These are phyloP conservation scores for Panthera tigris DNA, from an alignment of 2,113 vertebrate genomes.

Conservation along the genomic window DNA sequence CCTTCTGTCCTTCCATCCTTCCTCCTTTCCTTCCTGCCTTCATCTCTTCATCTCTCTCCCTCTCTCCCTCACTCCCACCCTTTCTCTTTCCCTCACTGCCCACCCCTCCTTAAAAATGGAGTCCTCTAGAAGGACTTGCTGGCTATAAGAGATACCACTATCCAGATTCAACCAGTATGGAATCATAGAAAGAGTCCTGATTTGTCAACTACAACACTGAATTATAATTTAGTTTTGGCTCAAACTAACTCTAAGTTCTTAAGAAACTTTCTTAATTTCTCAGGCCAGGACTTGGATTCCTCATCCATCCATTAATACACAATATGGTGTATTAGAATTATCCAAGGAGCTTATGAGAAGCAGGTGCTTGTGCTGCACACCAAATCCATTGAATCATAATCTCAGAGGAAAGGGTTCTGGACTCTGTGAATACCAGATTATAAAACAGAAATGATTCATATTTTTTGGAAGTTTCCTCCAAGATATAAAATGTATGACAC, in stretches of 20 bases:
- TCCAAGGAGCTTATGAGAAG: neutral
- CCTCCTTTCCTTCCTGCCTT: too few species aligned
- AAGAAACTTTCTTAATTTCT: neutral
- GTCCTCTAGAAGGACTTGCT: neutral
- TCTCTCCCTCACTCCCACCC: too few species aligned
- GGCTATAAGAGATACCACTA: neutral
- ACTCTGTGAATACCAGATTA: neutral
- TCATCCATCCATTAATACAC: neutral
- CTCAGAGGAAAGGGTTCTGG: neutral
- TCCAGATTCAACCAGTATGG: neutral
- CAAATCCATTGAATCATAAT: neutral
- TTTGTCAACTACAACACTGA: neutral
- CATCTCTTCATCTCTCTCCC: neutral
- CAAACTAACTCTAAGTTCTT: neutral
- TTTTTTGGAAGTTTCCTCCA: neutral
- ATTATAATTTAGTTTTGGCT: neutral
- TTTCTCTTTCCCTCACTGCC: neutral
- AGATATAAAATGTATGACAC: neutral
- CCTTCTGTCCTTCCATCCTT: neutral
- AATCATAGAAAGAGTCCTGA: neutral
- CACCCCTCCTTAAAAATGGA: neutral
- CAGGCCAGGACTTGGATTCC: neutral
- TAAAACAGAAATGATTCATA: neutral
- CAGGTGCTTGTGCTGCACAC: neutral
- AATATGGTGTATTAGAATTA: neutral